Evolutionary conservation across 2,797 vertebrate genomes (phyloP).

Genomic region (Scolopax bukidnonensis): DNA sequence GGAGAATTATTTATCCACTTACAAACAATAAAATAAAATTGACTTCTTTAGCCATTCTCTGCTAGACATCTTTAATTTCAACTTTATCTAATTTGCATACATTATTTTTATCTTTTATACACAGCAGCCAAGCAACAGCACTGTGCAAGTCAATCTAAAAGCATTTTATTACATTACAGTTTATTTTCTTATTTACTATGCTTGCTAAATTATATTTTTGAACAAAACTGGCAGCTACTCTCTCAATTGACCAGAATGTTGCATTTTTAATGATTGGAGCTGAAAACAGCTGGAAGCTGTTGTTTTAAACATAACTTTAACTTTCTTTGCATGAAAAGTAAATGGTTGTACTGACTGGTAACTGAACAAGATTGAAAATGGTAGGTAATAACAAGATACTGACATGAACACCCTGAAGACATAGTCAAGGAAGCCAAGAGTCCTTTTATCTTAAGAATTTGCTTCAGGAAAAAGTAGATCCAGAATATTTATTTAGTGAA

Average conservation of each 20-base stretch:
- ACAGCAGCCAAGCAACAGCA: slow-evolving; percentile 32
- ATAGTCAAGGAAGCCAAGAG: background rate
- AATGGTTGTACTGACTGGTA: slow-evolving; percentile 19
- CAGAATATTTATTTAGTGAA: background rate
- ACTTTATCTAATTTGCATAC: slow-evolving; percentile 67
- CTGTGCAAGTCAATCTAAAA: slow-evolving; percentile 44
- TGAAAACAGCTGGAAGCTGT: slow-evolving; percentile 39
- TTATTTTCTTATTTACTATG: slow-evolving; percentile 39
- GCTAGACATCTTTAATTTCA: slow-evolving; percentile 64
- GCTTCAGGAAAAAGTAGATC: background rate
- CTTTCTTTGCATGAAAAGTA: slow-evolving; percentile 29
- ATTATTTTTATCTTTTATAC: slow-evolving; percentile 74
- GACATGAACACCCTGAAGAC: slow-evolving; percentile 15
- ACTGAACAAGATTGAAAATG: slow-evolving; percentile 14
- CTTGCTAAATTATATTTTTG: slow-evolving; percentile 63
- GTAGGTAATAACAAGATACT: slow-evolving; percentile 14
- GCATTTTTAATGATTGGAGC: slow-evolving; percentile 35
- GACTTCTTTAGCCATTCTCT: slow-evolving; percentile 40
- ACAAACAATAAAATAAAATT: slow-evolving; percentile 57
- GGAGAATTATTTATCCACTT: slow-evolving; percentile 48
- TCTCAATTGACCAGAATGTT: slow-evolving; percentile 44
- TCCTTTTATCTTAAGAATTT: slow-evolving; percentile 1
- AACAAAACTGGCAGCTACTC: slow-evolving; percentile 58
- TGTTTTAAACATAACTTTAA: slow-evolving; percentile 52
- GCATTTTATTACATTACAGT: slow-evolving; percentile 52